Evolutionary conservation across 2,888 invertebrate species (phyloP).

Genomic region (Busseola fusca): DNA sequence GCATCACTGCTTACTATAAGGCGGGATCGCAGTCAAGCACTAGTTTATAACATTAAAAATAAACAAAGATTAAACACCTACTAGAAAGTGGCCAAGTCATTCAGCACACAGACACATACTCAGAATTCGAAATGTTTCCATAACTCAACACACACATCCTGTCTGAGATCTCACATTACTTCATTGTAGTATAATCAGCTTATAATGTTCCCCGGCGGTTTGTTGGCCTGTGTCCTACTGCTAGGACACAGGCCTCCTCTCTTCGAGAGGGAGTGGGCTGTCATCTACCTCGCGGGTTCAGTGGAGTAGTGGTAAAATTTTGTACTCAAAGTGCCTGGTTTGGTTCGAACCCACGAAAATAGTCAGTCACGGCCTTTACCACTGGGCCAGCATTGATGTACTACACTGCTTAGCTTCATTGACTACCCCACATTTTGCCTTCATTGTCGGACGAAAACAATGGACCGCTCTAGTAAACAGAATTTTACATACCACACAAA

Average conservation of each 20-base stretch:
- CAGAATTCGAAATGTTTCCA: not conserved
- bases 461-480: slow-evolving; percentile 46
- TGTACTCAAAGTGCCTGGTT: too few relatives aligned
- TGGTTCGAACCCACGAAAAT: too few relatives aligned
- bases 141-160: slow-evolving; percentile 1
- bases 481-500: slow-evolving; percentile 23
- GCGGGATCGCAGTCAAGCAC: too few relatives aligned
- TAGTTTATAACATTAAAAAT: too few relatives aligned
- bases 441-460: slow-evolving; percentile 32
- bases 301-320: not conserved
- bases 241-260: not conserved
- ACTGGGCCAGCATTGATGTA: too few relatives aligned
- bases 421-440: slow-evolving; percentile 18
- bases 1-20: too few relatives aligned
- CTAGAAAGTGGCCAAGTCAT: not conserved
- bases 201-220: not conserved
- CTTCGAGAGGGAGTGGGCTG: not conserved
- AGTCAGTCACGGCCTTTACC: too few relatives aligned
- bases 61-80: too few relatives aligned
- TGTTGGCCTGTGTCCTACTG: too few relatives aligned
- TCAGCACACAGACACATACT: not conserved
- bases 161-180: not conserved
- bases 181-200: not conserved
- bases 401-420: not conserved
- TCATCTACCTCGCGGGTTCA: not conserved